Conservation (phyloP, 1,140 invertebrate species). For the Musca vetustissima region DNA sequence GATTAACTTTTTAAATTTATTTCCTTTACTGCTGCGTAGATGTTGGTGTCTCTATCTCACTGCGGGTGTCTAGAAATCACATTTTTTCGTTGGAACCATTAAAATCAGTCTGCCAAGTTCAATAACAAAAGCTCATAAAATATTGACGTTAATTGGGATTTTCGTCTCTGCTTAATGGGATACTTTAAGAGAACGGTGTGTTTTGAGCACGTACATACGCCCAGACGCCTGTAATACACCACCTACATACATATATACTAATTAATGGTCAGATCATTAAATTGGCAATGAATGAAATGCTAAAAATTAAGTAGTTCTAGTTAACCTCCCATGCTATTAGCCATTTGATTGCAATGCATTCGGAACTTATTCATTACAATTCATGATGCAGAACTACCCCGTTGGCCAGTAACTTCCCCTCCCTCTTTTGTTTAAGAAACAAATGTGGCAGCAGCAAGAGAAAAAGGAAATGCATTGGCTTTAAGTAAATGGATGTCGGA, state of each 20-base stretch:
- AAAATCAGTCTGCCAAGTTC: slow-evolving; percentile 11
- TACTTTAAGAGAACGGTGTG: neutral
- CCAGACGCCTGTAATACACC: no score
- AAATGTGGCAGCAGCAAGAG: neutral
- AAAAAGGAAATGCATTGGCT: neutral
- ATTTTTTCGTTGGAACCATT: slow-evolving; percentile 8
- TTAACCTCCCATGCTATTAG: neutral
- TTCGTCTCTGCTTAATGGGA: neutral
- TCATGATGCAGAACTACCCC: no score
- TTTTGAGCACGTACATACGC: neutral
- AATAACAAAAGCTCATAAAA: slow-evolving; percentile 17
- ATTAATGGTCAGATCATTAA: slow-evolving; percentile 6
- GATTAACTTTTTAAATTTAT: neutral
- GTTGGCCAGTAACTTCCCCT: neutral
- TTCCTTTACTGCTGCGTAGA: neutral
- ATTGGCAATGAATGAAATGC: slow-evolving; percentile 15
- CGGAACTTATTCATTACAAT: slow-evolving; percentile 5
- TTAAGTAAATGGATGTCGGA: neutral
- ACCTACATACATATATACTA: no score
- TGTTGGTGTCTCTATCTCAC: no score
- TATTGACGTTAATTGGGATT: slow-evolving; percentile 21
- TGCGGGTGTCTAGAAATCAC: no score
- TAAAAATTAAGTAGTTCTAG: slow-evolving; percentile 15
- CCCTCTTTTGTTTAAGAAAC: neutral
- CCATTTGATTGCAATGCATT: slow-evolving; percentile 9